Evolutionary conservation across 2,888 invertebrate species (phyloP).

Genomic region (Idaea straminata): DNA sequence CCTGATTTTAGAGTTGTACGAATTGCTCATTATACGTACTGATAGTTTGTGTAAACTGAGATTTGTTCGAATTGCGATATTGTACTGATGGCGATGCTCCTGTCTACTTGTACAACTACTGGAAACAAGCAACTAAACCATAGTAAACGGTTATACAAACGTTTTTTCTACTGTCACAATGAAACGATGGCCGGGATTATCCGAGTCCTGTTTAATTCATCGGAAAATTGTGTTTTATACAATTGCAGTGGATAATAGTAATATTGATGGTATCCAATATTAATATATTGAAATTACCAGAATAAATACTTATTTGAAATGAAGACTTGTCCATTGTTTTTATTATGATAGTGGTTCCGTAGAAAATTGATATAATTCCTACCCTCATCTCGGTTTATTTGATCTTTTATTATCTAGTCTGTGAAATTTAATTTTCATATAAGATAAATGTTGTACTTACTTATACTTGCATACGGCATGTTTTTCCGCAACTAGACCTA

Average conservation of each 20-base stretch:
- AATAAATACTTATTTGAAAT: background rate
- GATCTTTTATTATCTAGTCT: too few relatives aligned
- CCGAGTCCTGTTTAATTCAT: slow-evolving; percentile 56
- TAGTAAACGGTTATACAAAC: slow-evolving; percentile 20
- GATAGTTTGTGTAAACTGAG: too few relatives aligned
- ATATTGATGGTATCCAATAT: background rate
- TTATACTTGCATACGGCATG: too few relatives aligned
- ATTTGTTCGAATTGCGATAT: too few relatives aligned
- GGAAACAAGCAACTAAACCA: slow-evolving; percentile 12
- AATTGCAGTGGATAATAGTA: slow-evolving; percentile 27
- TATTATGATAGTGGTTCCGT: background rate
- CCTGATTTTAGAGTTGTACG: too few relatives aligned
- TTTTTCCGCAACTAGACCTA: too few relatives aligned
- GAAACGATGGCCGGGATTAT: slow-evolving; percentile 41
- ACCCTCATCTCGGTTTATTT: too few relatives aligned
- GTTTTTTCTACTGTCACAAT: slow-evolving; percentile 47
- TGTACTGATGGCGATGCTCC: too few relatives aligned
- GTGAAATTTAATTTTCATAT: too few relatives aligned
- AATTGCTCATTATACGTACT: too few relatives aligned
- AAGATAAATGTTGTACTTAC: too few relatives aligned
- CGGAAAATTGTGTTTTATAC: slow-evolving; percentile 63
- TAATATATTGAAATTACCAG: background rate
- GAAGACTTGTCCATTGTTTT: background rate
- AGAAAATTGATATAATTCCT: background rate
- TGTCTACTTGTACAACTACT: too few relatives aligned